Conservation (phyloP, 1,140 invertebrate genomes). For the Musca domestica region DNA sequence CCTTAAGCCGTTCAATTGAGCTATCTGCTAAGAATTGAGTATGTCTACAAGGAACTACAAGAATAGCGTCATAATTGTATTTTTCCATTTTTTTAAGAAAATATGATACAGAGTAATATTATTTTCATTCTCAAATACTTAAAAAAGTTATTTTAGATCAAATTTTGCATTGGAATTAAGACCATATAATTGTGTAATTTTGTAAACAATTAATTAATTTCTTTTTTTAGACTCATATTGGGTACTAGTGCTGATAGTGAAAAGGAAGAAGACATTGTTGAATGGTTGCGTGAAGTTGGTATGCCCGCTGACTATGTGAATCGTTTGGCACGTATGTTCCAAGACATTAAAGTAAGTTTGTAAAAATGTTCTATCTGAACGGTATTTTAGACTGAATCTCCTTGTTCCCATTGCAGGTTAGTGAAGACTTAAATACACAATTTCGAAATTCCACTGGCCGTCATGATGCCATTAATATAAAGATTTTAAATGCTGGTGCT, state of each 20-base stretch:
- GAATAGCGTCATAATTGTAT: no score
- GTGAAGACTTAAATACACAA: constrained; percentile 95
- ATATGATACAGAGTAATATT: no score
- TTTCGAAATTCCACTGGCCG: constrained; percentile 73
- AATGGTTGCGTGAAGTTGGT: constrained; percentile 90
- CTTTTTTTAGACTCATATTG: constrained; percentile 68
- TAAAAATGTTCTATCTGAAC: background rate
- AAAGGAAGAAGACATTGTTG: constrained; percentile 99
- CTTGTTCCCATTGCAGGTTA: constrained; percentile 53
- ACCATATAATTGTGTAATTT: background rate
- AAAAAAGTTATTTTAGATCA: no score
- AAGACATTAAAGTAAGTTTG: constrained; percentile 89
- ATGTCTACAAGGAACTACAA: no score
- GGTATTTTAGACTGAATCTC: background rate
- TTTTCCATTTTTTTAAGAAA: no score
- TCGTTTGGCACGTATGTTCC: constrained; percentile 95
- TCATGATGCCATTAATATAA: constrained; percentile 78
- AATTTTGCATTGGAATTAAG: background rate
- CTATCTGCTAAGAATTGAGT: no score
- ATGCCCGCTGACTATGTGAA: constrained; percentile 99
- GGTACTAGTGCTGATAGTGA: constrained; percentile 98
- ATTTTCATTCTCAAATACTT: no score
- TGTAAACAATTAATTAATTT: constrained; percentile 3
- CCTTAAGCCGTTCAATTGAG: no score
- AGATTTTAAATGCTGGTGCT: constrained; percentile 97